Base-by-base conservation (phyloP, 1,140 invertebrate species). In the Psix sp. region DNA sequence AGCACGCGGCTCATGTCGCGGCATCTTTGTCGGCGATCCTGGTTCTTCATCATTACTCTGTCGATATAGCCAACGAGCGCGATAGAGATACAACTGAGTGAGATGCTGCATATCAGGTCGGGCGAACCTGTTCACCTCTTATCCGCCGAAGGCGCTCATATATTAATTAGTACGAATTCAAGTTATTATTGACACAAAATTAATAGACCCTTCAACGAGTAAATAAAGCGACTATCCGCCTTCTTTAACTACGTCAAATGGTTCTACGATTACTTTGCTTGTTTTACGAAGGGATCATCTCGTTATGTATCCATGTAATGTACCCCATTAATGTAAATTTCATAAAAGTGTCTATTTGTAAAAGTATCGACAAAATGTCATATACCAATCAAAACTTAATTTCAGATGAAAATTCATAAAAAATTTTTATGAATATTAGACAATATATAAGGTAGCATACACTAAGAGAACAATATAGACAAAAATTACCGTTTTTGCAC, bases 171-270 rank as follows among this genome's bases (percentile, higher is more conserved):
- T 80, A 80, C 78, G 80, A 79, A 68, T 76, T 73, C 74, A 74
- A 83, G 80, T 82, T 83, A 83, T 83, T 82, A 82, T 81, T 81
- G 78, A 73, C 72, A 77, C 54, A 51, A 77, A 83, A 83, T 83
- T 82, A 81, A 82, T 82, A 77, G 76, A 82, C 80, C 81, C 74
- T 78, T 80, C 76, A 62, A 63, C 62, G 67, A 72, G 78, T 83
- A 82, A 83, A 81, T 82, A 79, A 77, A 66, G 54, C 39, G 56
- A 46, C 63, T 65, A 42, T 65, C 35, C 20, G 26, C 57, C 65
- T 60, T 40, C 40, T 54, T 62, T 24, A 3, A 42, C 31, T 33
- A 17, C 39, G 46, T 13, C 1, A 54, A 46, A 14, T 51, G 13
- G 4, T 26, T 45, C 7, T 6, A 40, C 39, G 20, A 16, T 39